Evolutionary conservation across 2,888 invertebrate genomes (phyloP), one percentile per base, ranked within the genome.

Genomic region (Rhaphigaster nebulosa): DNA sequence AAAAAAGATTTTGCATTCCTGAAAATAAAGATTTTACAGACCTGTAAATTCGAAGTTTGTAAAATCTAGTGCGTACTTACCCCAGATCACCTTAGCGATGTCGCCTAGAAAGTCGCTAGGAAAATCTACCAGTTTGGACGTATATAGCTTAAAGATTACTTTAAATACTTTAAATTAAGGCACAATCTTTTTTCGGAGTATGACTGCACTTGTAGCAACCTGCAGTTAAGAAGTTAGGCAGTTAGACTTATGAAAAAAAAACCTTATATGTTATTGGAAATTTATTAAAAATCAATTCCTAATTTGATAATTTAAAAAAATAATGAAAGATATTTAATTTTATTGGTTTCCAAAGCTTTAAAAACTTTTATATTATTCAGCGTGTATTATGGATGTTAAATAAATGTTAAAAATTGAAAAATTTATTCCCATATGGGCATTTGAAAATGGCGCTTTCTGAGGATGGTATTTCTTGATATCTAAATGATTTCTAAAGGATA

Each of bases 371-470:
- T 56, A 23, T 56, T 20, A 23, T 56, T 56, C 2, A 26, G 23
- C 56, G 2, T 5, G 4, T 4, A 13, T 18, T 20, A 76, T 76
- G 20, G 1, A 76, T 38, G 38, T 76, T 8, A 76, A 34, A 76
- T 2, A 76, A 76, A 20, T 6, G 6, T 34, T 76, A 12, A 34
- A 76, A 76, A 20, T 38, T 76, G 20, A n/a, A 84, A 12, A 54
- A 88, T 34, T 54, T 88, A 50, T 34, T n/a, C 18, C 29, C 90
- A 90, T 50, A 87, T 90, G 90, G 50, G 20, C 13, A 84, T 87
- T 90, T 84, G 90, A 90, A 90, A 87, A 90, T 90, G 90, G 90
- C 90, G 84, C 90, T 41, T 87, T 84, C 76, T 29, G 80, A 41
- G 90, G 90, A 84, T 87, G 26, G n/a, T 26, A 50, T 54, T 90